Percentiles rank a stretch among this genome's conserved stretches.
These are phyloP conservation scores for Sturnira hondurensis DNA, from an alignment of 2,113 vertebrate genomes.

Conservation along the genomic window DNA sequence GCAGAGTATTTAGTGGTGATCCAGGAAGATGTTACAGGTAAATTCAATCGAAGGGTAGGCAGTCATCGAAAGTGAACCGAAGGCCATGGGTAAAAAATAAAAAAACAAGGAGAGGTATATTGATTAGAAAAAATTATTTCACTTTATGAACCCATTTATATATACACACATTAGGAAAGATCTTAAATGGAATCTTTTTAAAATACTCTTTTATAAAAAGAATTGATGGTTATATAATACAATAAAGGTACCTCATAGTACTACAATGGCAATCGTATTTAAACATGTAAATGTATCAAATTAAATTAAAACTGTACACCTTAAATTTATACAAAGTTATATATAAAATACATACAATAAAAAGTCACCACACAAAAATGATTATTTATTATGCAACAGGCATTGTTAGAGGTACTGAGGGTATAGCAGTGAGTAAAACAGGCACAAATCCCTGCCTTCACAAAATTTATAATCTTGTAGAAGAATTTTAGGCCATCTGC, in stretches of 20 bases:
- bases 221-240: neutral
- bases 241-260: neutral
- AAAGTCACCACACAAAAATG: neutral
- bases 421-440: neutral
- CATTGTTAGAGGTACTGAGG: neutral
- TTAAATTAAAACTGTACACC: neutral
- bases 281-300: neutral
- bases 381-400: neutral
- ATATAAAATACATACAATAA: neutral
- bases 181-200: neutral
- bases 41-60: neutral
- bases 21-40: slow-evolving; percentile 26
- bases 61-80: slow-evolving; percentile 52
- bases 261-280: neutral
- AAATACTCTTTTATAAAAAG: neutral
- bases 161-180: neutral
- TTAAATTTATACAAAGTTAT: neutral
- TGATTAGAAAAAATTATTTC: slow-evolving; percentile 66
- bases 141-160: slow-evolving; percentile 32
- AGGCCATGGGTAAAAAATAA: neutral
- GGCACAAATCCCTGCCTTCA: neutral
- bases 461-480: neutral
- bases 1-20: slow-evolving; percentile 19
- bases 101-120: slow-evolving; percentile 7
- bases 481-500: neutral